A percentile compares a stretch with the other conserved stretches of the same genome.
These are phyloP conservation scores for Oplegnathus fasciatus DNA, from an alignment of 2,113 vertebrate genomes.

Conservation along the genomic window DNA sequence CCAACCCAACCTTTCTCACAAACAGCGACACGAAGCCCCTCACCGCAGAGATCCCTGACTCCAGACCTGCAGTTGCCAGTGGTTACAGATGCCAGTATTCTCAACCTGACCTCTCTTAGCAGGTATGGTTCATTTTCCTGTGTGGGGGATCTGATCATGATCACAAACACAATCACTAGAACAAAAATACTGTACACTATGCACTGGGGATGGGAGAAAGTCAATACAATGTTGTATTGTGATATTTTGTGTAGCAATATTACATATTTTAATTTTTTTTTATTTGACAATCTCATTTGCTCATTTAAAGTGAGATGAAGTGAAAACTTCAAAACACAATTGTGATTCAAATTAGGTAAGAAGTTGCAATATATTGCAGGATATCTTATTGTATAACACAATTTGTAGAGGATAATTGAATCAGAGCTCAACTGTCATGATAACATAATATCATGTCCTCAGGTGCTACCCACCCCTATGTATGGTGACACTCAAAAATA, in stretches of 20 bases:
- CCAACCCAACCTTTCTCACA: constrained; percentile 84
- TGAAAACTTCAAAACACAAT: background rate
- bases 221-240: background rate
- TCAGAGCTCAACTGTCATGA: background rate
- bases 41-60: constrained; percentile 79
- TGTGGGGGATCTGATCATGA: constrained; percentile 2
- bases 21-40: constrained; percentile 81
- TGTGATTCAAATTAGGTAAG: background rate
- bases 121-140: constrained; percentile 62
- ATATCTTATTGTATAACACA: background rate
- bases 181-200: background rate
- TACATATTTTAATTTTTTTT: background rate
- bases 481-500: background rate
- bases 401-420: background rate
- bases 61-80: constrained; percentile 82
- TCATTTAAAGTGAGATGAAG: background rate
- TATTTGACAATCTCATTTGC: background rate
- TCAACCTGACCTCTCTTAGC: constrained; percentile 83
- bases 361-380: background rate
- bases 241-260: background rate
- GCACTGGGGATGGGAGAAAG: background rate
- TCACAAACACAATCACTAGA: background rate
- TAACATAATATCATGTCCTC: background rate
- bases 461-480: background rate
- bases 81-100: constrained; percentile 83